A percentile compares a stretch with the other conserved stretches of the same genome.
phyloP scores from a whole-genome alignment of 2,888 invertebrate species.

The Frankliniella intonsa region DNA sequence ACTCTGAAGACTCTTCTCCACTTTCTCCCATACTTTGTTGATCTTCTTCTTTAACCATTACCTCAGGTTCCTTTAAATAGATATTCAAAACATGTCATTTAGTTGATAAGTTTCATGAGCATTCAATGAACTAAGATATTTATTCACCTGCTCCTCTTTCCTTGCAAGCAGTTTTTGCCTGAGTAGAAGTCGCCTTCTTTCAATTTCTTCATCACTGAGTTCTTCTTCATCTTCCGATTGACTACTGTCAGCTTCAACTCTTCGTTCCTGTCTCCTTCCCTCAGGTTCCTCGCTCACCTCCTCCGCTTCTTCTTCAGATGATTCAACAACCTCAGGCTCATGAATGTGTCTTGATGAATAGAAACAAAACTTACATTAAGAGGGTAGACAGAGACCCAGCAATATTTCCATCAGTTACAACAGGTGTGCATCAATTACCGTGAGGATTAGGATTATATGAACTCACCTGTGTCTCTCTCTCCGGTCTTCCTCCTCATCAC shows the following conservation, averaged over 20 bases:
- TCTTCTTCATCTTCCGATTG: constrained; percentile 74
- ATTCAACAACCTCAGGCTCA: constrained; percentile 63
- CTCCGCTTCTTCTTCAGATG: constrained; percentile 50
- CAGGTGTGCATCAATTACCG: not conserved
- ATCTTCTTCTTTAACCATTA: constrained; percentile 70
- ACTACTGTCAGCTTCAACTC: constrained; percentile 49
- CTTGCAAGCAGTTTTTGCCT: constrained; percentile 62
- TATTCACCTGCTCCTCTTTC: constrained; percentile 56
- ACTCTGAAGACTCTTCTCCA: constrained; percentile 58
- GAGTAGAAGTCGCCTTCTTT: constrained; percentile 66
- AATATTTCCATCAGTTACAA: not conserved
- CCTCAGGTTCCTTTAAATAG: constrained; percentile 51
- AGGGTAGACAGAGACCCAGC: not conserved
- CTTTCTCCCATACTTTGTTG: constrained; percentile 49
- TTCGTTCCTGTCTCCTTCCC: constrained; percentile 50
- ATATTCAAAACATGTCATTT: constrained; percentile 19
- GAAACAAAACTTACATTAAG: not conserved
- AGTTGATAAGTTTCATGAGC: not conserved
- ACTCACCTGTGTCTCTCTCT: constrained; percentile 52
- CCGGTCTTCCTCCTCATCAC: constrained; percentile 52
- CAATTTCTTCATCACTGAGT: constrained; percentile 79
- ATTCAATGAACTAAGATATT: constrained; percentile 22
- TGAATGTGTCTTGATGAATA: constrained; percentile 53
- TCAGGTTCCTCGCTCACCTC: constrained; percentile 43
- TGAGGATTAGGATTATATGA: not conserved